Conservation (phyloP, 2,113 vertebrate genomes). For the Pygathrix nemaeus region DNA sequence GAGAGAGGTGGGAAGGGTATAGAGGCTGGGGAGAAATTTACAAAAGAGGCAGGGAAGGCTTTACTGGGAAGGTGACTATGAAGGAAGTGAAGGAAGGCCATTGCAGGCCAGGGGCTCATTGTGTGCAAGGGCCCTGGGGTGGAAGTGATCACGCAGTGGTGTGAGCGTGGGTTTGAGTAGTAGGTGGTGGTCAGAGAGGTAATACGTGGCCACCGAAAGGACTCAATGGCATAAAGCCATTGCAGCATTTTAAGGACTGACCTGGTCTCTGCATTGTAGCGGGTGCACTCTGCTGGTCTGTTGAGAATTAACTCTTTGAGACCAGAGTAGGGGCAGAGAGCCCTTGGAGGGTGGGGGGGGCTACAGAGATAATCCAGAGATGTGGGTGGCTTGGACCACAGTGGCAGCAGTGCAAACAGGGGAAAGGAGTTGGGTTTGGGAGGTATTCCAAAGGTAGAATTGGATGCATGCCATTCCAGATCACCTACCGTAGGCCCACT, state of each 20-base stretch:
- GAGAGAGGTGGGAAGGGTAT: not conserved
- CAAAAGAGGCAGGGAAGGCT: not conserved
- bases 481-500: not conserved
- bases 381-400: not conserved
- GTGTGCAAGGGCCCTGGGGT: not conserved
- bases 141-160: not conserved
- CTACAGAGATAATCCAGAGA: not conserved
- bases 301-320: not conserved
- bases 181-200: not conserved
- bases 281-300: not conserved
- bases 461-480: no score
- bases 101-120: no score
- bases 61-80: not conserved
- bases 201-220: not conserved
- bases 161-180: not conserved
- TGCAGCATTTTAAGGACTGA: not conserved
- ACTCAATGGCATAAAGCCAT: not conserved
- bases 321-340: not conserved
- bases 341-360: not conserved
- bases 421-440: not conserved
- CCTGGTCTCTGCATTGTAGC: not conserved
- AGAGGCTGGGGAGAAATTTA: not conserved
- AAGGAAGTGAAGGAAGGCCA: not conserved
- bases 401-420: not conserved
- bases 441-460: not conserved